Base-by-base conservation (phyloP, 2,797 vertebrate species). In the Sebastes steindachneri region DNA sequence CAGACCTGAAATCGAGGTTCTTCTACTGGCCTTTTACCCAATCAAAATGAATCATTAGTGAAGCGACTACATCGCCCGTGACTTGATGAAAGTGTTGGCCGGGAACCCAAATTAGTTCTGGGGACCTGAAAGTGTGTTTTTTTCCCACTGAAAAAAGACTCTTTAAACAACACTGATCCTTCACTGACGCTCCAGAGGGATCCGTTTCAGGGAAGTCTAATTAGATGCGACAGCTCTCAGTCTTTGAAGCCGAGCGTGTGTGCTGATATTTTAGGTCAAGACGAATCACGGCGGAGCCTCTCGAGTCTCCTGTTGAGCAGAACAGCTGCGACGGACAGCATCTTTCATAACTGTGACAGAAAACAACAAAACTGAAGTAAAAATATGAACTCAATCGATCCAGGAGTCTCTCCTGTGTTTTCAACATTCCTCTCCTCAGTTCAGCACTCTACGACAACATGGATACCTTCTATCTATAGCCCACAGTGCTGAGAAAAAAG, bases 351-450 rank as follows among this genome's bases (percentile, higher is more conserved):
- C 15, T 62, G 66, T 10, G 7, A 65, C 23, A 60, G 7, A 67
- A 68, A 28, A 58, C 41, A 41, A 31, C 23, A 41, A 31, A 55
- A 26, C 60, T 2, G 21, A 53, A 70, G 4, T 41, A 2, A 54
- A 51, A 25, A 23, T 19, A 48, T 37, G 6, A 58, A 70, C 26
- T 66, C 9, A 4, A 48, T 41, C 3, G 9, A 79, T 29, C 48
- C 69, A 19, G 60, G 65, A 29, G 53, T 58, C 57, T 76, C 12
- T 70, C 21, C 17, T 35, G 3, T 55, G 45, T 54, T 55, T 67
- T 82, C 45, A 72, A 67, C 87, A 76, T 84, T 88, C 82, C 86
- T 65, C n/a, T 70, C 6, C 11, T 77, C 35, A 11, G n/a, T 73
- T 51, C 71, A 74, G 58, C 12, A 0, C 21, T 37, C 35, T 37